phyloP scores from a whole-genome alignment of 2,113 vertebrate species.

The Boulengeromyrus knoepffleri region DNA sequence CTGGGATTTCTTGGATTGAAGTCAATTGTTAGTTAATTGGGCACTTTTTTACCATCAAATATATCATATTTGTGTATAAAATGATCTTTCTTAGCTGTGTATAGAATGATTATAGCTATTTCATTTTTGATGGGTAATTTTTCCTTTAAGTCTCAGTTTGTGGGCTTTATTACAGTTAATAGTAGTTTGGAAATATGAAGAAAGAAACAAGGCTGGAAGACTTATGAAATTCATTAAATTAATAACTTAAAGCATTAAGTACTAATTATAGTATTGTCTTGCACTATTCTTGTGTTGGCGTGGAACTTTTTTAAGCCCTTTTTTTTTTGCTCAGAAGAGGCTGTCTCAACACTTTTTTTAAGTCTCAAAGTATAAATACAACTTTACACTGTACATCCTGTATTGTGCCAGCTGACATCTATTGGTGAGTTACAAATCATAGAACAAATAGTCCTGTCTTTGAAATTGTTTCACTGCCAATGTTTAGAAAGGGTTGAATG shows the following conservation, averaged over 20 bases:
- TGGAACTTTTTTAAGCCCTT: slow-evolving; percentile 4
- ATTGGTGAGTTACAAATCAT: slow-evolving; percentile 7
- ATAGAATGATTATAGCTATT: not conserved
- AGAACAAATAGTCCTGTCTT: not conserved
- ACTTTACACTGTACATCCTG: slow-evolving; percentile 2
- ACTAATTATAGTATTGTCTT: not conserved
- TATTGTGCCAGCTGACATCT: not conserved
- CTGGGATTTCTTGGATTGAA: not conserved
- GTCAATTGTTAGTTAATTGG: not conserved
- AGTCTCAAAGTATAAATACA: slow-evolving; percentile 15
- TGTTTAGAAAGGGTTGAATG: not conserved
- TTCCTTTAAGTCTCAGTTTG: not conserved
- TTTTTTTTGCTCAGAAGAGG: slow-evolving; percentile 4
- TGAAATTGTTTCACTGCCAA: not conserved
- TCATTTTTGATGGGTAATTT: not conserved
- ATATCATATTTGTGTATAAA: not conserved
- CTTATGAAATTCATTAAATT: not conserved
- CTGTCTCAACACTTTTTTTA: not conserved
- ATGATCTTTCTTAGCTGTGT: not conserved
- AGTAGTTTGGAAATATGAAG: not conserved
- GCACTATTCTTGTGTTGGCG: not conserved
- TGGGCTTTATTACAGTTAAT: not conserved
- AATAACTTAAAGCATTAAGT: not conserved
- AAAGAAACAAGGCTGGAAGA: not conserved
- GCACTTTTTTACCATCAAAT: not conserved